These are phyloP conservation scores for Pontoporia blainvillei DNA, from an alignment of 2,113 vertebrate genomes.

Conservation along the genomic window DNA sequence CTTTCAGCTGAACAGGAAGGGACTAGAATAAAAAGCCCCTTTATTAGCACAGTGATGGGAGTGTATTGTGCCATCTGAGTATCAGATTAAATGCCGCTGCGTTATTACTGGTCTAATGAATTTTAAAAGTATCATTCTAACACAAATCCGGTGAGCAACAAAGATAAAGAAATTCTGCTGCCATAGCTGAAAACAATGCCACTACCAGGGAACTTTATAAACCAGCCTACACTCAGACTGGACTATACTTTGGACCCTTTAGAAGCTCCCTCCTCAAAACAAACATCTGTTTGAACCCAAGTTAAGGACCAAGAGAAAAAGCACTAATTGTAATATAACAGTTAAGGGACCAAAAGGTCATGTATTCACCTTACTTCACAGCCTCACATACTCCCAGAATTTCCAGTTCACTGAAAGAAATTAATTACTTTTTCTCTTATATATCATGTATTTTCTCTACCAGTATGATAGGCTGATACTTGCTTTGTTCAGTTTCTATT, in stretches of 20 bases:
- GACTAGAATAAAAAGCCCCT: conserved; percentile 48
- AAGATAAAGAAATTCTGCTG: conserved; percentile 44
- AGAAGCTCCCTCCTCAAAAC: conserved; percentile 26
- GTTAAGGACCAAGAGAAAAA: conserved; percentile 21
- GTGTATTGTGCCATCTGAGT: not conserved
- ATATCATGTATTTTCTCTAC: not conserved
- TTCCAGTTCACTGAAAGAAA: conserved; percentile 18
- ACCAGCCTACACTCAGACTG: not conserved
- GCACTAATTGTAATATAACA: not conserved
- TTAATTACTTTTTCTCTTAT: not conserved
- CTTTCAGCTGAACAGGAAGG: conserved; percentile 32
- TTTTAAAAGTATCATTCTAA: conserved; percentile 56
- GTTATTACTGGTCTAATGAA: conserved; percentile 50
- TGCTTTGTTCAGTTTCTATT: not conserved
- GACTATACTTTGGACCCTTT: not conserved
- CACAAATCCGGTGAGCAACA: not conserved
- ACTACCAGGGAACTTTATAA: not conserved
- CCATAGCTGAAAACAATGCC: not conserved
- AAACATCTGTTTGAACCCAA: conserved; percentile 48
- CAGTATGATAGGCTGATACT: not conserved
- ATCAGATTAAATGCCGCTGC: conserved; percentile 51
- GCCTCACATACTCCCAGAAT: not conserved
- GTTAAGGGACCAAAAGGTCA: not conserved
- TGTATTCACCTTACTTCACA: not conserved
- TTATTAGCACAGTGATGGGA: not conserved